Evolutionary conservation across 2,797 vertebrate species (phyloP), one percentile per base, ranked within the genome.

Genomic region (Falco naumanni): DNA sequence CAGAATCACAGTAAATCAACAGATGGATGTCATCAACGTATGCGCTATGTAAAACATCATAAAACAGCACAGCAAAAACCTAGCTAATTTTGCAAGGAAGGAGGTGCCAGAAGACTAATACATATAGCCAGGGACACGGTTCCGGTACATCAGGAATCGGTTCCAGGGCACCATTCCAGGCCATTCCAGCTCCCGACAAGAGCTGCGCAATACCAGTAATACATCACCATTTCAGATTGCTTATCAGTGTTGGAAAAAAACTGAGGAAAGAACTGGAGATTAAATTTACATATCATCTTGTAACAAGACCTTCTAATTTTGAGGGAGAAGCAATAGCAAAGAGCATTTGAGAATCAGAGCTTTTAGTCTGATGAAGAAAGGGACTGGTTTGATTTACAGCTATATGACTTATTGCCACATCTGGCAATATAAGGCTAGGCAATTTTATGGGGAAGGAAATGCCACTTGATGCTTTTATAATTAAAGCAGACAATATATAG

Each of bases 241-340:
- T 86, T 57, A 50, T 21, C 25, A 2, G 59, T 1, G 15, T 9
- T 75, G 59, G 18, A 41, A 68, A 68, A 68, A 83, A 51, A 28
- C 0, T 10, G 34, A 16, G 16, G 16, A 56, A 34, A 65, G 37
- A 74, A 13, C 25, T 9, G 51, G 7, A 71, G 45, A 26, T 5
- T 0, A 31, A 9, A n/a, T 18, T 66, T 11, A 33, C 0, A 0
- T 4, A 10, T 6, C 33, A 25, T 20, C 8, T 16, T 29, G 29
- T 45, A 75, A 50, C 54, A 54, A 22, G 10, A 31, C 9, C 56
- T 56, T 43, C 56, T 25, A 13, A 24, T 34, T 82, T 2, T 10
- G 34, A 59, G n/a, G 47, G 59, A 51, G 21, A 75, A 51, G 47
- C 48, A 45, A 41, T 0, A 34, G 48, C 56, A 53, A 68, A n/a